Evolutionary conservation across 92 coral and sea anemone species (phyloP), one percentile per base, ranked within the genome.

Genomic region (Epizoanthus rinbou): DNA sequence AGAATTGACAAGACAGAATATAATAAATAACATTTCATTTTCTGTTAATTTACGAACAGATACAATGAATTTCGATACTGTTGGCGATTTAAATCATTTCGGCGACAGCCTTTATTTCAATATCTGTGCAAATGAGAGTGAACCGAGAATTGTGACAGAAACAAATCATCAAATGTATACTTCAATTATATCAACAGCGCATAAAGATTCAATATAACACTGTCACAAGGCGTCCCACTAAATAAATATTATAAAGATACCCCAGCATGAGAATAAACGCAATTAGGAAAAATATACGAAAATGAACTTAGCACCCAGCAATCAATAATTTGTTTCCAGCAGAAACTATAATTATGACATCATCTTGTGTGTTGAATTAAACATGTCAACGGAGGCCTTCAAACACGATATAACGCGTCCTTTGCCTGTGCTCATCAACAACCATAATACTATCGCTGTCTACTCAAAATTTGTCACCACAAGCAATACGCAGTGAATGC

Each of bases 261-360:
- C 54, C 54, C 54, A 67, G 41, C 73, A 67, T 50, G 54, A 50
- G 54, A 50, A 67, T 35, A 67, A 67, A 67, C 25, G 13, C 39
- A 67, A 67, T 67, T 11, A 66, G 21, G 6, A 25, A 67, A 33
- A 18, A 13, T 18, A 33, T 31, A 33, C 43, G 73, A 67, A 67
- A 67, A 17, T 17, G 23, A 67, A 67, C 35, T 31, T 67, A 10
- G 73, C 19, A 33, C 31, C 43, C 73, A 67, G 50, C 35, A 33
- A 67, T 19, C 47, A 33, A 67, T 67, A 24, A 28, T 25, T 64
- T 67, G 73, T 67, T 67, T 19, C 73, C 18, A 33, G 50, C 35
- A 67, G 54, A 50, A 50, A 50, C 54, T 9, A 50, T 50, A 50
- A 50, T 65, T 67, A 67, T 24, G 50, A 67, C 35, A 67, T 67